Conservation (phyloP, 2,888 invertebrate genomes). For the Zygaena filipendulae region DNA sequence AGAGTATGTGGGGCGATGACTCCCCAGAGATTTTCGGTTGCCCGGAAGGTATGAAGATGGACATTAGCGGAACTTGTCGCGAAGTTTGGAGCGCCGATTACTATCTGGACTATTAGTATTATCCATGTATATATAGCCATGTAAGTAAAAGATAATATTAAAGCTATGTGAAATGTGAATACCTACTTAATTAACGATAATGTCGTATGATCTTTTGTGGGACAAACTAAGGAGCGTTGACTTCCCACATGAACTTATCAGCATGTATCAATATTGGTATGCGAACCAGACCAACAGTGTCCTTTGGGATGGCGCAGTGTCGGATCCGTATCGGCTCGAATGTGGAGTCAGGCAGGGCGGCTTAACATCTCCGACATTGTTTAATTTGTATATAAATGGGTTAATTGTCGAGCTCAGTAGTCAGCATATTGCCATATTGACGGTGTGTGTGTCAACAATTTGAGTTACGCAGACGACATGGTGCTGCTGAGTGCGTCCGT, state of each 20-base stretch:
- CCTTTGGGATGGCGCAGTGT: constrained; percentile 11
- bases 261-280: constrained; percentile 15
- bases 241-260: not conserved
- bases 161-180: not conserved
- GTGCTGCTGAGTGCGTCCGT: no score
- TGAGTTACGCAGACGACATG: no score
- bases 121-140: constrained; percentile 3
- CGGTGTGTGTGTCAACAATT: no score
- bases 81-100: constrained; percentile 43
- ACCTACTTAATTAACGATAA: no score
- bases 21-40: constrained; percentile 31
- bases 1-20: constrained; percentile 27
- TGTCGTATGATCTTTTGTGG: no score
- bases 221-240: constrained; percentile 4
- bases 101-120: constrained; percentile 1
- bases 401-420: no score
- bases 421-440: no score
- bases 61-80: constrained; percentile 34
- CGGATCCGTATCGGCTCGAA: constrained; percentile 12
- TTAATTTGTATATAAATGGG: no score
- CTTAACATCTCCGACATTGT: no score
- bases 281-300: constrained; percentile 12
- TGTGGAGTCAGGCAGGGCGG: constrained; percentile 18
- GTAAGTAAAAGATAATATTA: constrained; percentile 2
- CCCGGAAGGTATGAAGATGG: constrained; percentile 30